A percentile compares a stretch with the other conserved stretches of the same genome.
These are phyloP conservation scores for Cyclophora punctaria DNA, from an alignment of 2,888 invertebrate genomes.

Conservation along the genomic window DNA sequence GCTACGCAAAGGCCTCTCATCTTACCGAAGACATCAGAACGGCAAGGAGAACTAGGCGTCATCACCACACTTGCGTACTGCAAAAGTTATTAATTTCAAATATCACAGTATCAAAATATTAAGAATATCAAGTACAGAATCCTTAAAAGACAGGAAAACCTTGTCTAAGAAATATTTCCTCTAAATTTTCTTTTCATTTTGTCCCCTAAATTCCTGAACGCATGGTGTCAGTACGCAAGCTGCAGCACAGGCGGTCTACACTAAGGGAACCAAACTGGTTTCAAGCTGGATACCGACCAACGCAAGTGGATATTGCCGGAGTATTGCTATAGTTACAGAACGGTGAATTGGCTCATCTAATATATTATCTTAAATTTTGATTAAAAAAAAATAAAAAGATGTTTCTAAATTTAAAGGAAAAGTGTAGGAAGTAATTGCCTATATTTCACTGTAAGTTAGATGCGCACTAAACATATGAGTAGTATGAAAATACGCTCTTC, in stretches of 20 bases:
- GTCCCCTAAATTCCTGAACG: background rate
- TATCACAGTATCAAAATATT: background rate
- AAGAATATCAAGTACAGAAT: background rate
- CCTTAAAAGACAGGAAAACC: background rate
- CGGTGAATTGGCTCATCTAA: conserved; percentile 22
- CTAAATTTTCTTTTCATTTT: background rate
- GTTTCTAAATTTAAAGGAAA: no score
- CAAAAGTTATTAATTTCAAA: no score
- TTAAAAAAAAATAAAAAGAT: no score
- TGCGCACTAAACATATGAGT: no score
- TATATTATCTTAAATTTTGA: background rate
- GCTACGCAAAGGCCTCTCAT: no score
- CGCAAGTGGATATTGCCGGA: conserved; percentile 48
- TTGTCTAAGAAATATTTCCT: background rate
- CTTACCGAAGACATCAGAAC: no score
- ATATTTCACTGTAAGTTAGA: no score
- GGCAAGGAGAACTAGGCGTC: no score
- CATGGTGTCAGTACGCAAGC: conserved; percentile 51
- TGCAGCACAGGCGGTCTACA: conserved; percentile 69
- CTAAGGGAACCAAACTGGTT: conserved; percentile 70
- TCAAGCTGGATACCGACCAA: conserved; percentile 45
- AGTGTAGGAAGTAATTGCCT: no score
- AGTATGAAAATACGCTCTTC: no score
- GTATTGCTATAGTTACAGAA: conserved; percentile 21
- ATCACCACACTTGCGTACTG: no score